phyloP scores from a whole-genome alignment of 2,797 vertebrate species.

The Cyprinodon diabolis region DNA sequence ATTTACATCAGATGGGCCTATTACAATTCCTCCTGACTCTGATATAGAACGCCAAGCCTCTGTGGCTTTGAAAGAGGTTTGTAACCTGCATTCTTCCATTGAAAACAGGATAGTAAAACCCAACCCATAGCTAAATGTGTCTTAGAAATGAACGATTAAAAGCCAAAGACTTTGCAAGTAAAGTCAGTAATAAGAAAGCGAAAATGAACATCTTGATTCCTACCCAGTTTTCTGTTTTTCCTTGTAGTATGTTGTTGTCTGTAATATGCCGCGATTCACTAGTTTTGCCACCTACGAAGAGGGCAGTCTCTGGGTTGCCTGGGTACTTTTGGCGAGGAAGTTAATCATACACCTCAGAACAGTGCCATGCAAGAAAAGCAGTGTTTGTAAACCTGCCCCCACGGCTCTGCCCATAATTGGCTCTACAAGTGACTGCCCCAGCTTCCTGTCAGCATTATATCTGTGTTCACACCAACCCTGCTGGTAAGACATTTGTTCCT shows the following conservation, averaged over 20 bases:
- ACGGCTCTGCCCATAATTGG: slow-evolving; percentile 76
- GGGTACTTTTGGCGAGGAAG: slow-evolving; percentile 76
- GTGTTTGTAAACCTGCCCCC: slow-evolving; percentile 82
- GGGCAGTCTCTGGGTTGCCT: slow-evolving; percentile 72
- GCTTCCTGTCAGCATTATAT: slow-evolving; percentile 86
- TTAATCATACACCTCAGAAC: slow-evolving; percentile 84
- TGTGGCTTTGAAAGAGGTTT: slow-evolving; percentile 59
- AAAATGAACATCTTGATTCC: slow-evolving; percentile 40
- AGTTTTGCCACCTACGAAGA: slow-evolving; percentile 74
- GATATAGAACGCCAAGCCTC: slow-evolving; percentile 37
- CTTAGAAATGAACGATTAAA: slow-evolving; percentile 65
- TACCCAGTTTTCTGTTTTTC: slow-evolving; percentile 49
- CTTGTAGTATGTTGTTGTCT: slow-evolving; percentile 37
- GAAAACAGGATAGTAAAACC: slow-evolving; percentile 67
- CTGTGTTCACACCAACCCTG: slow-evolving; percentile 80
- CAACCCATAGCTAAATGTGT: slow-evolving; percentile 55
- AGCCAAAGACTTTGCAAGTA: slow-evolving; percentile 61
- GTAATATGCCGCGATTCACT: slow-evolving; percentile 62
- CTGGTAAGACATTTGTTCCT: slow-evolving; percentile 80
- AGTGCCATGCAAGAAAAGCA: slow-evolving; percentile 78
- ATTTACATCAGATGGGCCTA: slow-evolving; percentile 65
- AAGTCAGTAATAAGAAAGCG: slow-evolving; percentile 52
- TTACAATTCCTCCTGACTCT: slow-evolving; percentile 67
- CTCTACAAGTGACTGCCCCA: slow-evolving; percentile 83
- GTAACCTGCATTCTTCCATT: slow-evolving; percentile 64